Evolutionary conservation across 2,113 vertebrate genomes (phyloP), one percentile per base, ranked within the genome.

Genomic region (Pollimyrus isidori): DNA sequence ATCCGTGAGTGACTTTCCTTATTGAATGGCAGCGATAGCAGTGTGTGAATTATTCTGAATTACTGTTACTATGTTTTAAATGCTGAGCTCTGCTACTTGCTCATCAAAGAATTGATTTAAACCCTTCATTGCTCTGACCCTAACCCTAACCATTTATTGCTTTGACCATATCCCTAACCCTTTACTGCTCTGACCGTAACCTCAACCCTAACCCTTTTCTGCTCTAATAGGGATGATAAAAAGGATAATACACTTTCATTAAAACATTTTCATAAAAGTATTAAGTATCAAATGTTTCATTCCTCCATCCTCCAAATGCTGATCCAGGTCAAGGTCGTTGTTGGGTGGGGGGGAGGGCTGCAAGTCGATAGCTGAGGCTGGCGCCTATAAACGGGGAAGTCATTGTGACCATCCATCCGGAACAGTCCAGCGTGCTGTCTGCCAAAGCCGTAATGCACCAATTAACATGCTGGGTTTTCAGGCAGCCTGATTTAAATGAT

Each of bases 1-100:
- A 89, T 95, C 69, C 95, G 95, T 96, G 91, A 95, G 96, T 95
- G 19, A 42, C 6, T 53, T 86, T 87, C 50, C 21, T 6, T 50
- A 21, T 46, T 84, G 82, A 45, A 84, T 84, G 23, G 7, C 21
- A 84, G 21, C n/a, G 19, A 46, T 3, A 26, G 45, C 82, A 46
- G 19, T 23, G 9, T 45, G 45, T 69, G n/a, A 26, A 69, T 69
- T 69, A 30, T 10, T 69, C 26, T 69, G 26, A 30, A 30, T 30
- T 30, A 30, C 62, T 84, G 26, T 87, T 87, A 87, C 15, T 53
- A n/a, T 50, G 15, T 87, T 53, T 86, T 52, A 52, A 52, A 85
- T 46, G 45, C 17, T 13, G 17, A 80, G 65, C 56, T 62, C 23
- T n/a, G 56, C 23, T n/a, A 62, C 30, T 73, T 73, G 9, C 26